Evolutionary conservation across 2,888 invertebrate species (phyloP).

Genomic region (Deilephila elpenor): DNA sequence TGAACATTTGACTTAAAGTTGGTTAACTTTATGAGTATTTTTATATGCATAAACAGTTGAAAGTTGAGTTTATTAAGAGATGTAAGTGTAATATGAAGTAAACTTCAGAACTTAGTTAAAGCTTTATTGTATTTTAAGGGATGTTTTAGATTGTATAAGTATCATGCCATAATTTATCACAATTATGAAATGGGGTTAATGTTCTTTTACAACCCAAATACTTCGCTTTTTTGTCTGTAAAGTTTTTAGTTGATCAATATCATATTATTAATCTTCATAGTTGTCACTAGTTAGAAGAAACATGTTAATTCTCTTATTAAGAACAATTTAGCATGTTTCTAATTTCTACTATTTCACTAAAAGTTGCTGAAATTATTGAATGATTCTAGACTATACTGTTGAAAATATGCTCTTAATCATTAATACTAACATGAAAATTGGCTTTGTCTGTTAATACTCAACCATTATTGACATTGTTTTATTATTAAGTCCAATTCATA

Average conservation of each 20-base stretch:
- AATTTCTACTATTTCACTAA: too few species aligned
- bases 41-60: not conserved
- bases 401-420: not conserved
- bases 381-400: not conserved
- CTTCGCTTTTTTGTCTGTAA: too few species aligned
- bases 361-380: too few species aligned
- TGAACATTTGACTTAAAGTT: too few species aligned
- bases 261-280: too few species aligned
- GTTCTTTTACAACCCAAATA: not conserved
- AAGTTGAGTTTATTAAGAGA: slow-evolving; percentile 1
- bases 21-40: not conserved
- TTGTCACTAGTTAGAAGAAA: too few species aligned
- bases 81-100: slow-evolving; percentile 2
- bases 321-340: too few species aligned
- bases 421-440: not conserved
- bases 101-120: slow-evolving; percentile 18
- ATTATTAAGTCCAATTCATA: too few species aligned
- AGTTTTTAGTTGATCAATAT: too few species aligned
- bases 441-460: not conserved
- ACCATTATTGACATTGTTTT: too few species aligned
- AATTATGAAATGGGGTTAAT: not conserved
- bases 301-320: too few species aligned
- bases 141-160: not conserved
- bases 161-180: not conserved
- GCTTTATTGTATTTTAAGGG: slow-evolving; percentile 9